Conservation (phyloP, 2,113 vertebrate genomes). For the Zootoca vivipara region DNA sequence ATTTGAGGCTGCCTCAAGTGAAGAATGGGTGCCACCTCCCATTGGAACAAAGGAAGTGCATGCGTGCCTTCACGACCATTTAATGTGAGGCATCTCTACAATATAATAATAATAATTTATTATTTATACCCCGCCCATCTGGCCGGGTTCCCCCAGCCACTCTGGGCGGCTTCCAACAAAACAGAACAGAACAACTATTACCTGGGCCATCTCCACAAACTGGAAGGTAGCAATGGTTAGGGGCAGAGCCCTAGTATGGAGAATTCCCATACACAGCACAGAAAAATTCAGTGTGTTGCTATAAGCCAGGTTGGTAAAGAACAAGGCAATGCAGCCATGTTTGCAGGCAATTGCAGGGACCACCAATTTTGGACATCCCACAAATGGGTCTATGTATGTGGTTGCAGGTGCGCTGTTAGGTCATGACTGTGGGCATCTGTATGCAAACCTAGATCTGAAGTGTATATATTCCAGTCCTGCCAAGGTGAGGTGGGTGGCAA, state of each 20-base stretch:
- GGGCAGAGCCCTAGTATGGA: background rate
- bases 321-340: too few relatives aligned
- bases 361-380: background rate
- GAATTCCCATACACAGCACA: background rate
- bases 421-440: too few relatives aligned
- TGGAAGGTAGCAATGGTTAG: background rate
- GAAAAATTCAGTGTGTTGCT: background rate
- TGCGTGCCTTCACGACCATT: background rate
- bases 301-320: background rate
- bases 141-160: too few relatives aligned
- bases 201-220: background rate
- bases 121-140: too few relatives aligned
- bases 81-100: background rate
- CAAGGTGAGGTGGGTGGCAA: background rate
- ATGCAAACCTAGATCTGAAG: background rate
- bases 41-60: constrained; percentile 13
- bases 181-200: too few relatives aligned
- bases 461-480: background rate
- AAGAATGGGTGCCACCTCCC: background rate
- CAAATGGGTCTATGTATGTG: background rate
- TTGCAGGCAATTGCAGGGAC: too few relatives aligned
- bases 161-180: too few relatives aligned
- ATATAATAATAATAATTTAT: too few relatives aligned
- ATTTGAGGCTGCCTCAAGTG: background rate
- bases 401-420: background rate